phyloP scores from a whole-genome alignment of 2,797 vertebrate species.

The Chaunax sp. region DNA sequence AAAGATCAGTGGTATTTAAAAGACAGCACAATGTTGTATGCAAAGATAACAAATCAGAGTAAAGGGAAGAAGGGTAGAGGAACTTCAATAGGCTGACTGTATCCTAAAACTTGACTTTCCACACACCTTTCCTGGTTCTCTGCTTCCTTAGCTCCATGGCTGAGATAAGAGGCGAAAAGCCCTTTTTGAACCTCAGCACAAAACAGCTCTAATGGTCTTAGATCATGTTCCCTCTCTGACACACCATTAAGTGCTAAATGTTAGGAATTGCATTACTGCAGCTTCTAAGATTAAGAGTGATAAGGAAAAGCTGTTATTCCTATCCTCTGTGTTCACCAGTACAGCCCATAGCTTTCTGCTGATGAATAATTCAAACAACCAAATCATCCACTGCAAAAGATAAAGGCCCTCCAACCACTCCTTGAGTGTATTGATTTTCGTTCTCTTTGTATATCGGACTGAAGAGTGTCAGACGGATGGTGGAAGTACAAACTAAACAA shows the following conservation, averaged over 20 bases:
- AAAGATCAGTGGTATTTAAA: constrained; percentile 15
- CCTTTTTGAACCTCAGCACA: constrained; percentile 84
- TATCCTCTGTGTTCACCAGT: constrained; percentile 84
- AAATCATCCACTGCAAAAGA: constrained; percentile 91
- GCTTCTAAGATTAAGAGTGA: constrained; percentile 91
- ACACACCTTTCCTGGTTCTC: constrained; percentile 67
- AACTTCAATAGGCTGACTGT: constrained; percentile 28
- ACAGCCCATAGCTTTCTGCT: constrained; percentile 84
- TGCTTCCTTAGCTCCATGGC: constrained; percentile 53
- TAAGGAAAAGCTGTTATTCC: constrained; percentile 91
- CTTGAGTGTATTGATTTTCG: constrained; percentile 90
- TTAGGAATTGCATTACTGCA: constrained; percentile 89
- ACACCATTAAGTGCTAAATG: constrained; percentile 90
- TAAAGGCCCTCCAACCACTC: constrained; percentile 88
- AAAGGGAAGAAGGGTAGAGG: not conserved
- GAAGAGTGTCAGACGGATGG: constrained; percentile 82
- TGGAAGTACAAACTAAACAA: constrained; percentile 78
- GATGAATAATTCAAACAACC: constrained; percentile 94
- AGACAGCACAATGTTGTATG: not conserved
- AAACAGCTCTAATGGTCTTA: constrained; percentile 86
- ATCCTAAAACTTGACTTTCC: constrained; percentile 55
- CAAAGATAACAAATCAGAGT: constrained; percentile 11
- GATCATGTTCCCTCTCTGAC: constrained; percentile 86
- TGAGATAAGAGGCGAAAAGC: constrained; percentile 77
- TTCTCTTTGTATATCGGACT: constrained; percentile 82